Percentiles rank a stretch among this genome's conserved stretches.
Conservation (phyloP, 2,113 vertebrate species). For the Pungitius pungitius region DNA sequence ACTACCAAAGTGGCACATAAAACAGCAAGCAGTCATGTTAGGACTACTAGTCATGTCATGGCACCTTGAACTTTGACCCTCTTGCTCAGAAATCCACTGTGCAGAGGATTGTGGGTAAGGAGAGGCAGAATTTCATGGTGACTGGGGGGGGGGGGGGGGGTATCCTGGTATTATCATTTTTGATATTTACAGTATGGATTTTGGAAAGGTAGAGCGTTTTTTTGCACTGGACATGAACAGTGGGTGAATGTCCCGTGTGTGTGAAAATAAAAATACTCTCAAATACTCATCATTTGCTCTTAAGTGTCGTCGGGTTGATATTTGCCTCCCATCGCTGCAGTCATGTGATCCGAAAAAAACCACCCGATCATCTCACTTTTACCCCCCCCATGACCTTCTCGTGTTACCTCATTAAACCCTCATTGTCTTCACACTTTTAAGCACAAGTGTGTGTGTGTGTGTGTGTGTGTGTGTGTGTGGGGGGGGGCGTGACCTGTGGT, state of each 20-base stretch:
- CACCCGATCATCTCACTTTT: neutral
- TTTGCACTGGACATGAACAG: neutral
- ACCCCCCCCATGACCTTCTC: neutral
- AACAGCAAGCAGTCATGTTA: neutral
- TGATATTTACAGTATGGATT: neutral
- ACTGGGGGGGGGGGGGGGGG: too few species aligned
- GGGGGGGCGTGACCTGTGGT: neutral
- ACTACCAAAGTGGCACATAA: neutral
- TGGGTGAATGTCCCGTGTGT: neutral
- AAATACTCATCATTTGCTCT: neutral
- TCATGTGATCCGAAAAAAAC: neutral
- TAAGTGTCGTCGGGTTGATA: neutral
- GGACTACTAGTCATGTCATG: neutral
- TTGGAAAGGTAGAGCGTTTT: neutral
- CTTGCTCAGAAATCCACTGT: neutral
- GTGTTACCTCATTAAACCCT: neutral
- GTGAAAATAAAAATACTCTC: neutral
- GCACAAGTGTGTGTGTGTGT: too few species aligned
- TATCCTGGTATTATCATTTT: neutral
- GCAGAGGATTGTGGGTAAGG: neutral
- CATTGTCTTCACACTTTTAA: neutral
- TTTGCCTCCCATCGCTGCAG: neutral
- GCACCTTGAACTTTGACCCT: neutral
- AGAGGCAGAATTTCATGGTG: neutral
- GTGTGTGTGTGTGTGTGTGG: too few species aligned